phyloP scores from a whole-genome alignment of 2,797 vertebrate species.

The Eremophila alpestris region DNA sequence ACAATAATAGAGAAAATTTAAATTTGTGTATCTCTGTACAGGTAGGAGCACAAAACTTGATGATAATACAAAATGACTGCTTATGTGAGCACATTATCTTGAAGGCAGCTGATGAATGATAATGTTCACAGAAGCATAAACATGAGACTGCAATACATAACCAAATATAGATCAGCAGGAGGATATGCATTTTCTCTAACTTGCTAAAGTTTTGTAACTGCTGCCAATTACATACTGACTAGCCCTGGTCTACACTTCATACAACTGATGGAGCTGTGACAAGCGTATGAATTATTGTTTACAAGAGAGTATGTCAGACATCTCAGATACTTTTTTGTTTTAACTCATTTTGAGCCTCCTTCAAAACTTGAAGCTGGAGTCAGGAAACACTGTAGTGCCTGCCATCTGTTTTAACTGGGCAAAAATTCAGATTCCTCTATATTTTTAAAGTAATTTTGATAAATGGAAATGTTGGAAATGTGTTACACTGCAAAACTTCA shows the following conservation, averaged over 20 bases:
- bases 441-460: conserved; percentile 22
- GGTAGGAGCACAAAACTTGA: not conserved
- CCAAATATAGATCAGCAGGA: not conserved
- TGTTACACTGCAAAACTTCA: not conserved
- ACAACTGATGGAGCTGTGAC: not conserved
- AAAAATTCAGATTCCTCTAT: not conserved
- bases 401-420: conserved; percentile 52
- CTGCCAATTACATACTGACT: not conserved
- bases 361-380: conserved; percentile 24
- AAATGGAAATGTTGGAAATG: not conserved
- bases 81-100: not conserved
- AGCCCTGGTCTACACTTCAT: not conserved
- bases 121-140: not conserved
- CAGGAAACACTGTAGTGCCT: conserved; percentile 16
- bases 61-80: not conserved
- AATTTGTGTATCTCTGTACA: not conserved
- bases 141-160: accelerated
- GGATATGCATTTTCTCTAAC: not conserved
- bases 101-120: not conserved
- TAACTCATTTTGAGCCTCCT: conserved; percentile 1
- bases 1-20: not conserved
- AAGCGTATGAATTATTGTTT: conserved; percentile 7
- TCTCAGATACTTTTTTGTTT: conserved; percentile 21
- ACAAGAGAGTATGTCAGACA: not conserved
- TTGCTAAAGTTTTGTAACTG: not conserved